Percentiles rank a stretch among this genome's conserved stretches.
phyloP scores from a whole-genome alignment of 2,888 invertebrate genomes.

The Nymphalis c-album region DNA sequence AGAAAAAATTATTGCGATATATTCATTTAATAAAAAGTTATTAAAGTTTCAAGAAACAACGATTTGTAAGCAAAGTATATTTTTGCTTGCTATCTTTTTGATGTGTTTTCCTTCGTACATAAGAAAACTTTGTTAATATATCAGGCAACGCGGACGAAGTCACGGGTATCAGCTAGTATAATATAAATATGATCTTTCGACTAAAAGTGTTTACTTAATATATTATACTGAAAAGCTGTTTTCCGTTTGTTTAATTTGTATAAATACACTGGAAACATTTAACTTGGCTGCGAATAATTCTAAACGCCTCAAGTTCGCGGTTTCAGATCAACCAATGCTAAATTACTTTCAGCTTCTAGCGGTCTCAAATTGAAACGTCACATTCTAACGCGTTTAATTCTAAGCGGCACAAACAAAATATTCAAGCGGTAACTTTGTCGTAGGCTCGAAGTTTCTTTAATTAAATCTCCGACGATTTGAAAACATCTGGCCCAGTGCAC shows the following conservation, averaged over 20 bases:
- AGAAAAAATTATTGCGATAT: too few species aligned
- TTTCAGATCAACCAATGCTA: conserved; percentile 30
- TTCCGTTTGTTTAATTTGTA: conserved; percentile 1
- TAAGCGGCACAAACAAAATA: conserved; percentile 42
- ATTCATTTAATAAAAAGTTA: too few species aligned
- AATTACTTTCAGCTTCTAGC: conserved; percentile 37
- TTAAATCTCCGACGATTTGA: conserved; percentile 46
- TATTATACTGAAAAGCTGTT: too few species aligned
- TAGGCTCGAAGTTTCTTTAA: conserved; percentile 44
- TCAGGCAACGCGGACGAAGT: too few species aligned
- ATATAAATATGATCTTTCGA: too few species aligned
- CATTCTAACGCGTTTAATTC: conserved; percentile 34
- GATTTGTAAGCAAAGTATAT: too few species aligned
- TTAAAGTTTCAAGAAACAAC: too few species aligned
- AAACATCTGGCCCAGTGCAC: conserved; percentile 43
- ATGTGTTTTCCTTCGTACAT: too few species aligned
- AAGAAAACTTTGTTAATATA: too few species aligned
- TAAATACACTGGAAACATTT: conserved; percentile 1
- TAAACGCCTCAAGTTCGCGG: conserved; percentile 29
- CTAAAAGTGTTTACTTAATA: too few species aligned
- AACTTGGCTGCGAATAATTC: conserved; percentile 15
- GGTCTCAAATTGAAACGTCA: conserved; percentile 42
- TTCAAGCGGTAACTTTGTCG: conserved; percentile 42
- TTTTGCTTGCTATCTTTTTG: too few species aligned
- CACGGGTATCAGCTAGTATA: too few species aligned